Evolutionary conservation across 2,797 vertebrate species (phyloP).

Genomic region (Myripristis murdjan): DNA sequence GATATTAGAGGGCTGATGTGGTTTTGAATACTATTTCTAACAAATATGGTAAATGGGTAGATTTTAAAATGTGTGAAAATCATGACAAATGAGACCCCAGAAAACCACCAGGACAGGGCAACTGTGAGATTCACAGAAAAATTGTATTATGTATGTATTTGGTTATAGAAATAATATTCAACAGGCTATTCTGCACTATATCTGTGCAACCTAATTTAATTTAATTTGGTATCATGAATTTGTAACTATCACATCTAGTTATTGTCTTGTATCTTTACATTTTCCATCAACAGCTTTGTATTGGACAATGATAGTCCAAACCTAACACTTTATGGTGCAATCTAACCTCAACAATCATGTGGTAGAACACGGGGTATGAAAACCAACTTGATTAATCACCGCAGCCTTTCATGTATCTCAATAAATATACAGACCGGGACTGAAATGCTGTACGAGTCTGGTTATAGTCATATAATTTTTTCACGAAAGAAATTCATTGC

Average conservation of each 20-base stretch:
- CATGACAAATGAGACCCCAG: no score
- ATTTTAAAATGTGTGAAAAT: no score
- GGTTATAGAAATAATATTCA: no score
- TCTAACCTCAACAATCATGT: conserved; percentile 68
- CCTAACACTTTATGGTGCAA: conserved; percentile 46
- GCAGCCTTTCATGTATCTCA: conserved; percentile 69
- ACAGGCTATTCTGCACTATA: background rate
- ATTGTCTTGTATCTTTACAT: conserved; percentile 15
- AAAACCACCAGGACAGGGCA: no score
- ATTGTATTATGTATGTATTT: no score
- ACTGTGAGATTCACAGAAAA: no score
- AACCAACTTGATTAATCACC: conserved; percentile 75
- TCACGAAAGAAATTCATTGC: conserved; percentile 65
- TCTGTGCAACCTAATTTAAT: background rate
- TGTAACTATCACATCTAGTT: conserved; percentile 6
- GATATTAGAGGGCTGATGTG: no score
- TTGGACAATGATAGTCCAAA: conserved; percentile 32
- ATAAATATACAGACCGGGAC: conserved; percentile 72
- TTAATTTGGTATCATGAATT: background rate
- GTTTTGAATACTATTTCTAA: no score
- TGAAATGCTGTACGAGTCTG: conserved; percentile 71
- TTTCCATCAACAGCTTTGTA: conserved; percentile 31
- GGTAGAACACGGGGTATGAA: conserved; percentile 57
- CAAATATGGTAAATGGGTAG: no score
- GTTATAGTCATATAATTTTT: conserved; percentile 64